A percentile compares a stretch with the other conserved stretches of the same genome.
phyloP scores from a whole-genome alignment of 1,140 invertebrate species.

The Ips typographus region DNA sequence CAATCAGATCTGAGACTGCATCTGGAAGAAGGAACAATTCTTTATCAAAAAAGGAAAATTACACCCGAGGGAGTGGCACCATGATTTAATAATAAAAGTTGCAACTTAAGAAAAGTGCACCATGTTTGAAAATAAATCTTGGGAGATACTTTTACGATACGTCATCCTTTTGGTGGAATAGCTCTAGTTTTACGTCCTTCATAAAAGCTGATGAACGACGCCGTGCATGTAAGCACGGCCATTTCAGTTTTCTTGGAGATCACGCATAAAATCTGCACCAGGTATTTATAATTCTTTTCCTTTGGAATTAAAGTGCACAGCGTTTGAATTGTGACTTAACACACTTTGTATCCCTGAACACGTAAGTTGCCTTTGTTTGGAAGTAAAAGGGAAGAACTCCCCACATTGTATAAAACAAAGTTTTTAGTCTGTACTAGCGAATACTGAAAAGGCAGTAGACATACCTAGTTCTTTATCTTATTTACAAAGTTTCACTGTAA shows the following conservation, averaged over 20 bases:
- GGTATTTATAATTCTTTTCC: no score
- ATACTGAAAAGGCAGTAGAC: constrained; percentile 9
- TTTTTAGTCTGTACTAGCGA: constrained; percentile 20
- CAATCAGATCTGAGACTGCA: constrained; percentile 91
- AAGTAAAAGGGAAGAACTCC: constrained; percentile 14
- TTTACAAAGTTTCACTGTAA: no score
- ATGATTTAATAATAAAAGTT: not conserved
- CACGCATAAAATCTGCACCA: not conserved
- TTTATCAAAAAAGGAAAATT: constrained; percentile 1
- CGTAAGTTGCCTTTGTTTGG: not conserved
- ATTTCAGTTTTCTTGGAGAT: not conserved
- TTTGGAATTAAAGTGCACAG: no score
- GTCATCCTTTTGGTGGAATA: not conserved
- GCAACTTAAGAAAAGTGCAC: not conserved
- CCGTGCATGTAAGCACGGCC: not conserved
- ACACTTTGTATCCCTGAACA: no score
- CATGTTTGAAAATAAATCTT: not conserved
- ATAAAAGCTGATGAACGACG: not conserved
- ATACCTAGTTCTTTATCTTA: no score
- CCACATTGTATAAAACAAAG: constrained; percentile 29
- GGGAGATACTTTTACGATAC: not conserved
- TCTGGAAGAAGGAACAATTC: constrained; percentile 37
- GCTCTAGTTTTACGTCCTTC: not conserved
- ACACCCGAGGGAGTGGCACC: not conserved
- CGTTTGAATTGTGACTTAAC: no score